These are phyloP conservation scores for Hoplias malabaricus DNA, from an alignment of 2,113 vertebrate species.

Conservation along the genomic window DNA sequence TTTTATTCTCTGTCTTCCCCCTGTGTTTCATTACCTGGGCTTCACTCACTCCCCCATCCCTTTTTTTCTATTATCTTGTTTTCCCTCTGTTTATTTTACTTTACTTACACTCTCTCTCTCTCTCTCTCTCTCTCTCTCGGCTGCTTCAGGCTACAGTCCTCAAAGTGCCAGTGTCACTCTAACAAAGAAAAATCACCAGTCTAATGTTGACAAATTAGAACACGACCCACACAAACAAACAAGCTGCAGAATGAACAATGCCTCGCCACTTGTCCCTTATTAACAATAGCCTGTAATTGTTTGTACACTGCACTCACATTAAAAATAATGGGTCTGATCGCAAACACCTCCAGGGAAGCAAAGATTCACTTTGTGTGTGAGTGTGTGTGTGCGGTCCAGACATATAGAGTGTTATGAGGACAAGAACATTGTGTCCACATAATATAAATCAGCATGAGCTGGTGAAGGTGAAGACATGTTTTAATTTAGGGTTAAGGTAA, in stretches of 20 bases:
- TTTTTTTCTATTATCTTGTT: too few relatives aligned
- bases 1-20: slow-evolving; percentile 18
- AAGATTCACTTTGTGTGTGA: slow-evolving; percentile 47
- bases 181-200: slow-evolving; percentile 60
- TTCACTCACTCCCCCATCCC: slow-evolving; percentile 38
- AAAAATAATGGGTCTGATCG: slow-evolving; percentile 36
- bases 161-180: slow-evolving; percentile 26
- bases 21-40: too few relatives aligned
- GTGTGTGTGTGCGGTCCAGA: slow-evolving; percentile 3
- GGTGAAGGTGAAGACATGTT: too few relatives aligned
- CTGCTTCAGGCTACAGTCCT: slow-evolving; percentile 10
- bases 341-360: slow-evolving; percentile 17
- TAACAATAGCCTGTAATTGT: slow-evolving; percentile 36
- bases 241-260: slow-evolving; percentile 23
- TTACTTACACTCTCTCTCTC: not conserved
- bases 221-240: slow-evolving; percentile 48
- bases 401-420: too few relatives aligned
- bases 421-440: too few relatives aligned
- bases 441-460: too few relatives aligned
- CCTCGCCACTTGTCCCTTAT: slow-evolving; percentile 2
- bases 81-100: too few relatives aligned
- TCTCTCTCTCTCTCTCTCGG: slow-evolving; percentile 14
- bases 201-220: slow-evolving; percentile 59
- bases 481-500: too few relatives aligned
- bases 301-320: slow-evolving; percentile 27